phyloP scores from a whole-genome alignment of 2,888 invertebrate genomes.

The Rhaphigaster nebulosa region DNA sequence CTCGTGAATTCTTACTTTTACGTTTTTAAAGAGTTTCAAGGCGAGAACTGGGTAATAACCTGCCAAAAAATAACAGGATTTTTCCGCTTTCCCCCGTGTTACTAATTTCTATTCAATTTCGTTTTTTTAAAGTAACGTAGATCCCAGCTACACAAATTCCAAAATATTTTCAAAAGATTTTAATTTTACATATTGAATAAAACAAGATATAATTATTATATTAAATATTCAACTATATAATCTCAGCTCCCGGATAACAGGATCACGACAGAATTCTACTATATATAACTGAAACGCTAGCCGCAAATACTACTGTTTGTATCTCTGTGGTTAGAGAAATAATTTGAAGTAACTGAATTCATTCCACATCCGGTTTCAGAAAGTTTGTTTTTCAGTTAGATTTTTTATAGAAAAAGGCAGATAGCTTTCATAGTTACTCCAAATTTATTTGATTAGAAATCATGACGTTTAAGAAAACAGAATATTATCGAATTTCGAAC shows the following conservation, averaged over 20 bases:
- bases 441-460: background rate
- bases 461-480: too few relatives aligned
- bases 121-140: too few relatives aligned
- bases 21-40: too few relatives aligned
- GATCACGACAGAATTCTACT: background rate
- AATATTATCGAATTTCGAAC: too few relatives aligned
- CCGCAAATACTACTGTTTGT: background rate
- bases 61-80: background rate
- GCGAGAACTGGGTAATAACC: background rate
- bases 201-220: background rate
- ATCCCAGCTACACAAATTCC: too few relatives aligned
- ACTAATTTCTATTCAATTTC: too few relatives aligned
- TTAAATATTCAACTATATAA: background rate
- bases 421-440: background rate
- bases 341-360: background rate
- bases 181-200: background rate
- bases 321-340: background rate
- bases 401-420: background rate
- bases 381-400: background rate
- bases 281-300: background rate
- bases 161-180: too few relatives aligned
- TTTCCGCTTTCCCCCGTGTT: background rate
- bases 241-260: background rate
- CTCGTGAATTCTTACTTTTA: too few relatives aligned
- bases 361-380: background rate